These are phyloP conservation scores for Potamarius usumacintae DNA, from an alignment of 2,113 vertebrate species.

Conservation along the genomic window DNA sequence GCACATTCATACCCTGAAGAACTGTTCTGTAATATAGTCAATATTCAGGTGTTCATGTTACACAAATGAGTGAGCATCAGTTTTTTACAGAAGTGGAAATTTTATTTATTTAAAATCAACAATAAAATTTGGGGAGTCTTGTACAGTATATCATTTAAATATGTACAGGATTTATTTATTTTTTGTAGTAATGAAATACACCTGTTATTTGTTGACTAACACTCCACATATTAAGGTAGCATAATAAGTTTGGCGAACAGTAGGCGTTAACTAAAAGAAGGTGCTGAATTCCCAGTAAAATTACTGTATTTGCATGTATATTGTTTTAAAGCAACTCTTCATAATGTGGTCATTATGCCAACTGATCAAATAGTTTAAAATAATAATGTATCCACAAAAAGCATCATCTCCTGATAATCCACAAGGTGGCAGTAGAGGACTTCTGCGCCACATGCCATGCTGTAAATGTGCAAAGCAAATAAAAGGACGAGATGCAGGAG, in stretches of 20 bases:
- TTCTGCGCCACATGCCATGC: neutral
- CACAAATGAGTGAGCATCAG: neutral
- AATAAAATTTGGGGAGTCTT: conserved; percentile 5
- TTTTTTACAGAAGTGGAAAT: conserved; percentile 21
- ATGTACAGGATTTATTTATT: neutral
- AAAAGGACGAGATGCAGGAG: neutral
- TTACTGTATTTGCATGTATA: neutral
- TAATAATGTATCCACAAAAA: neutral
- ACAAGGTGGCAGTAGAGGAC: conserved; percentile 46
- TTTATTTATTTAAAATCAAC: conserved; percentile 34
- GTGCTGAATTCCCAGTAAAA: neutral
- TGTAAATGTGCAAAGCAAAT: neutral
- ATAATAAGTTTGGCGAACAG: neutral
- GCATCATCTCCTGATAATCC: neutral
- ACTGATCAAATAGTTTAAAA: neutral
- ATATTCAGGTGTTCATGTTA: neutral
- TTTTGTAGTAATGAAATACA: neutral
- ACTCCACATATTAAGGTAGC: neutral
- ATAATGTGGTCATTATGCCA: neutral
- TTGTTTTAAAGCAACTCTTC: neutral
- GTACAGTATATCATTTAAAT: conserved; percentile 21
- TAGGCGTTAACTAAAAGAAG: neutral
- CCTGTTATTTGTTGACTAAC: neutral
- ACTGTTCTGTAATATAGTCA: neutral
- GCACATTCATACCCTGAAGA: neutral